Conservation (phyloP, 2,113 vertebrate species). For the Psophia crepitans region DNA sequence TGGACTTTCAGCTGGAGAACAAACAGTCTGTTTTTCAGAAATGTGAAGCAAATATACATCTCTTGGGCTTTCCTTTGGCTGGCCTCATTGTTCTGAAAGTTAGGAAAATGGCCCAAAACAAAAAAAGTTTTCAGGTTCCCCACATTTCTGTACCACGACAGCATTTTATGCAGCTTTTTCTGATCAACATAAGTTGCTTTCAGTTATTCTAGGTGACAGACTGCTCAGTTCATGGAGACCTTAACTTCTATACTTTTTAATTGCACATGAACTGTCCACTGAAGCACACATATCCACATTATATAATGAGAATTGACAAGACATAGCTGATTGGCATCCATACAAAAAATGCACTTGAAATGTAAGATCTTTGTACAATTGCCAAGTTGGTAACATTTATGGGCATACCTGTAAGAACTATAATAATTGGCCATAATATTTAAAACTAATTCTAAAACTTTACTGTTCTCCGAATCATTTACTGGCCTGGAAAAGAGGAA, state of each 20-base stretch:
- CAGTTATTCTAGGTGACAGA: not conserved
- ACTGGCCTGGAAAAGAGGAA: not conserved
- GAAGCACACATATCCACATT: not conserved
- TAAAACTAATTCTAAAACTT: not conserved
- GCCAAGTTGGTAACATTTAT: not conserved
- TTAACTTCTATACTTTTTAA: not conserved
- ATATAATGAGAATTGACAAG: not conserved
- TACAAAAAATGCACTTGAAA: not conserved
- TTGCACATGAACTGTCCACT: not conserved
- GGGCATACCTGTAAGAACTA: not conserved
- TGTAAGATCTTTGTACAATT: not conserved
- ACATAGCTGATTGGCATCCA: not conserved
- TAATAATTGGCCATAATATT: not conserved
- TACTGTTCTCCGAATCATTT: not conserved
- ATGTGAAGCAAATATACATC: not conserved
- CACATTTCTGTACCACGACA: not conserved
- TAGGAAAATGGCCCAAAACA: not conserved
- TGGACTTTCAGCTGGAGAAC: not conserved
- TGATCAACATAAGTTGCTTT: not conserved
- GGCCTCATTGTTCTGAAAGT: not conserved
- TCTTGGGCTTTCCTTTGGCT: not conserved
- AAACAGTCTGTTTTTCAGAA: not conserved
- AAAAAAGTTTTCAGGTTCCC: not conserved
- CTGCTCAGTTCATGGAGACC: not conserved
- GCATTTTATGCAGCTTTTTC: not conserved